These are phyloP conservation scores for Coryphaenoides rupestris DNA, from an alignment of 2,113 vertebrate genomes.

Conservation along the genomic window DNA sequence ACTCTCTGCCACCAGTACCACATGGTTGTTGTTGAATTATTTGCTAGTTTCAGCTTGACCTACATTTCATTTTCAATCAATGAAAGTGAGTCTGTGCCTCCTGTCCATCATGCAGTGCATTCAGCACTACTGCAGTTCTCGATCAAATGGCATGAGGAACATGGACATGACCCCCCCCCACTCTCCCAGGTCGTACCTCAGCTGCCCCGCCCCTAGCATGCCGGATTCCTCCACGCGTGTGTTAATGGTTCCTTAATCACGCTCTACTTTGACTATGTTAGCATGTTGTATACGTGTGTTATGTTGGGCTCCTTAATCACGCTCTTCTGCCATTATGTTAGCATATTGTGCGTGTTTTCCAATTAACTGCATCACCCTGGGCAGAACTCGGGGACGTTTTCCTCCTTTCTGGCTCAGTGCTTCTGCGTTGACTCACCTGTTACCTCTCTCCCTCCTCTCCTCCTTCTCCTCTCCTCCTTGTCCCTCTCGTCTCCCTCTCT, in stretches of 20 bases:
- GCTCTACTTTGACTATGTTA: neutral
- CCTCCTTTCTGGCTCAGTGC: slow-evolving; percentile 49
- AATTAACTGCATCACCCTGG: slow-evolving; percentile 23
- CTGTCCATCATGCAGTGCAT: no score
- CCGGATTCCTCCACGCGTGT: neutral
- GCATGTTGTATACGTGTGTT: neutral
- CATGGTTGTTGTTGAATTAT: no score
- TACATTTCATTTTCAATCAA: no score
- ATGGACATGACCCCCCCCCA: neutral
- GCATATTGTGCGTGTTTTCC: slow-evolving; percentile 18
- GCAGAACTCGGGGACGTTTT: slow-evolving; percentile 33
- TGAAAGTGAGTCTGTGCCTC: no score
- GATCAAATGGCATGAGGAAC: slow-evolving; percentile 15
- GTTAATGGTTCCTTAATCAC: neutral
- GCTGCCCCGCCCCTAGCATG: slow-evolving; percentile 4
- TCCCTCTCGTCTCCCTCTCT: slow-evolving; percentile 7
- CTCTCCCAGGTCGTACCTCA: slow-evolving; percentile 14
- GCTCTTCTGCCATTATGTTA: slow-evolving; percentile 12
- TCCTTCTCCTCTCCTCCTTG: slow-evolving; percentile 4
- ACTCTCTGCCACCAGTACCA: no score
- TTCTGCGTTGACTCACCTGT: slow-evolving; percentile 45
- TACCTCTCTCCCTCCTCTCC: slow-evolving; percentile 22
- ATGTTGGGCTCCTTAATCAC: neutral
- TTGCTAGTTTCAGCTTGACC: no score
- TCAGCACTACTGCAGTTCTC: slow-evolving; percentile 28